Evolutionary conservation across 2,888 invertebrate genomes (phyloP).

Genomic region (Lycia hirtaria): DNA sequence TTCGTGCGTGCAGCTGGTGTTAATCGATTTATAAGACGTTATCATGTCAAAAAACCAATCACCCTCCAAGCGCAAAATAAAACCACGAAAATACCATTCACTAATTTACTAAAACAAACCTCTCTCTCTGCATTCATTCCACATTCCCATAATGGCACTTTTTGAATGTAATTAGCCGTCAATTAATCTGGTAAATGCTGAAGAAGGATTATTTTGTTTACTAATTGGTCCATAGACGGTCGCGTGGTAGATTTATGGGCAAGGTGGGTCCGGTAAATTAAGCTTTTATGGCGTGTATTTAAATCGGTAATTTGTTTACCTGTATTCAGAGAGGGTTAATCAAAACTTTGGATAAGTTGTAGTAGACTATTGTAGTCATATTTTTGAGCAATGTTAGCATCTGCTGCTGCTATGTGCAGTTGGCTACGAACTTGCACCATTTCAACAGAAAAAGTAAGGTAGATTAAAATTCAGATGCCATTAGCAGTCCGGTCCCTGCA

Average conservation of each 20-base stretch:
- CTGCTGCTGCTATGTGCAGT: too few relatives aligned
- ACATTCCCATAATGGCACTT: slow-evolving; percentile 49
- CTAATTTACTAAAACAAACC: slow-evolving; percentile 20
- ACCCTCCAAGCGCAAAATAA: slow-evolving; percentile 10
- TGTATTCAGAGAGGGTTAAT: not conserved
- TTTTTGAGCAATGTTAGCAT: not conserved
- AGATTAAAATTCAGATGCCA: too few relatives aligned
- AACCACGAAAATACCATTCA: not conserved
- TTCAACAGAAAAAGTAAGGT: too few relatives aligned
- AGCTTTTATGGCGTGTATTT: slow-evolving; percentile 32
- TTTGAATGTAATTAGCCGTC: slow-evolving; percentile 50
- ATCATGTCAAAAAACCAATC: slow-evolving; percentile 19
- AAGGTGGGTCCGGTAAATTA: slow-evolving; percentile 42
- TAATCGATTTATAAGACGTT: too few relatives aligned
- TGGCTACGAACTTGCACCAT: too few relatives aligned
- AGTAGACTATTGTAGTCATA: not conserved
- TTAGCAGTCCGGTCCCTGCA: too few relatives aligned
- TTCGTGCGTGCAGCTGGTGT: too few relatives aligned
- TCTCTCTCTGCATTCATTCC: slow-evolving; percentile 10
- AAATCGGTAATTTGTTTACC: slow-evolving; percentile 28
- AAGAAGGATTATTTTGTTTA: slow-evolving; percentile 55
- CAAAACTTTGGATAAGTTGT: not conserved
- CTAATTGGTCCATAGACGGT: slow-evolving; percentile 52
- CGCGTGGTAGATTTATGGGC: slow-evolving; percentile 46
- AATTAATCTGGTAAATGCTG: slow-evolving; percentile 53